phyloP scores from a whole-genome alignment of 2,888 invertebrate genomes.

The Disparrhopalites patrizii region DNA sequence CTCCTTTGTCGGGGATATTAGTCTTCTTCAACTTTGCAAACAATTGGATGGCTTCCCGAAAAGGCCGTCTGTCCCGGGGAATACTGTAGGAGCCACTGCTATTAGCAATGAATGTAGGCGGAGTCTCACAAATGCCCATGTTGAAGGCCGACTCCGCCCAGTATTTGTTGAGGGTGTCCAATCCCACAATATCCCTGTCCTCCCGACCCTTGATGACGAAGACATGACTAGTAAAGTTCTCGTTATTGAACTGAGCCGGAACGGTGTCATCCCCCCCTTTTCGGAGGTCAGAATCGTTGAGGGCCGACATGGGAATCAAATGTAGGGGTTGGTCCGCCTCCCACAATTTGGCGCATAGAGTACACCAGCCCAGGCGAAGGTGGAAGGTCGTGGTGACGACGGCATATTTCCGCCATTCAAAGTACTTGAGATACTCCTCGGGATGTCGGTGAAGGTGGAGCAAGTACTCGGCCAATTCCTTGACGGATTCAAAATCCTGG shows the following conservation, averaged over 20 bases:
- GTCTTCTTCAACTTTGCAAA: too few relatives aligned
- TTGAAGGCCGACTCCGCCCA: neutral
- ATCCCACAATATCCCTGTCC: neutral
- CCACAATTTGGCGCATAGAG: constrained; percentile 2
- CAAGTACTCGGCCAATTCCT: constrained; percentile 48
- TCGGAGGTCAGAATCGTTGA: too few relatives aligned
- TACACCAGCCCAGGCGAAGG: constrained; percentile 1
- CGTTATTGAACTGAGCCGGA: too few relatives aligned
- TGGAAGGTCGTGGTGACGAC: neutral
- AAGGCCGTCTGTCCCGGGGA: too few relatives aligned
- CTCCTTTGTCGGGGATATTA: too few relatives aligned
- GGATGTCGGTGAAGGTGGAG: constrained; percentile 43
- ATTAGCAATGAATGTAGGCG: neutral
- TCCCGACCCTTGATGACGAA: too few relatives aligned
- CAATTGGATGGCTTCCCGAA: too few relatives aligned
- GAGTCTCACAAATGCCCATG: neutral
- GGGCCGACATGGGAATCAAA: neutral
- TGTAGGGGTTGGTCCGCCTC: neutral
- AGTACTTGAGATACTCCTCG: constrained; percentile 37
- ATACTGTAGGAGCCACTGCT: neutral
- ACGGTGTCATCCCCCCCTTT: too few relatives aligned
- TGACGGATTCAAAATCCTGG: constrained; percentile 46
- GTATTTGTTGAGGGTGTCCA: neutral
- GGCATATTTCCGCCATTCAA: constrained; percentile 36
- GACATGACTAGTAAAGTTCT: too few relatives aligned